Evolutionary conservation across 1,140 invertebrate genomes (phyloP).

Genomic region (Chironomus tepperi): DNA sequence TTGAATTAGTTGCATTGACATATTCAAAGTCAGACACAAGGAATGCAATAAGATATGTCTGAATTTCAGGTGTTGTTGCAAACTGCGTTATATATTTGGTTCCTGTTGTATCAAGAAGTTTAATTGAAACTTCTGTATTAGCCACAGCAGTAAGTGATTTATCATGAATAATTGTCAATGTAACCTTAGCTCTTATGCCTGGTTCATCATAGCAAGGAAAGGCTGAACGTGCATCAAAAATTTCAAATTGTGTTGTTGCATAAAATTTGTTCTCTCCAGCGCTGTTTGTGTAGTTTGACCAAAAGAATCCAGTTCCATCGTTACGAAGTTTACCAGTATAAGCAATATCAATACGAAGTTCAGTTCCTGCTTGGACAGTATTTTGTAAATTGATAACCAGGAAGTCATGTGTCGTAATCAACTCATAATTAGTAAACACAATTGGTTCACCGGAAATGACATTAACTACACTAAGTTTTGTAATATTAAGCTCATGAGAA

Average conservation of each 20-base stretch:
- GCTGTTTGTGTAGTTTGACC: background rate
- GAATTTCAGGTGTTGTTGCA: slow-evolving; percentile 50
- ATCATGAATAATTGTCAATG: background rate
- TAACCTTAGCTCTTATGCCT: slow-evolving; percentile 46
- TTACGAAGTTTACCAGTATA: background rate
- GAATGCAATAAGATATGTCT: slow-evolving; percentile 61
- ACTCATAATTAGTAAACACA: background rate
- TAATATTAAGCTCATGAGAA: background rate
- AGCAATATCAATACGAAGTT: background rate
- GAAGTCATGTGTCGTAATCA: background rate
- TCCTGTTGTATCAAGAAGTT: background rate
- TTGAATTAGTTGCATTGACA: background rate
- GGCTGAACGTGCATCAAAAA: background rate
- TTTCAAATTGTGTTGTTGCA: background rate
- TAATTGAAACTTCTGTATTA: background rate
- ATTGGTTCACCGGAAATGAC: background rate
- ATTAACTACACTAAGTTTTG: background rate
- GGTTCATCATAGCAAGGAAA: slow-evolving; percentile 72
- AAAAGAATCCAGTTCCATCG: background rate
- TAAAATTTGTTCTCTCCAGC: background rate
- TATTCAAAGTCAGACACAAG: slow-evolving; percentile 54
- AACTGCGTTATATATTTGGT: background rate
- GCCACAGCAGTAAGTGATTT: background rate
- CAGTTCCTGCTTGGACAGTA: background rate
- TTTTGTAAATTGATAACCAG: background rate